phyloP scores from a whole-genome alignment of 2,113 vertebrate genomes.

The Cyprinus carpio region DNA sequence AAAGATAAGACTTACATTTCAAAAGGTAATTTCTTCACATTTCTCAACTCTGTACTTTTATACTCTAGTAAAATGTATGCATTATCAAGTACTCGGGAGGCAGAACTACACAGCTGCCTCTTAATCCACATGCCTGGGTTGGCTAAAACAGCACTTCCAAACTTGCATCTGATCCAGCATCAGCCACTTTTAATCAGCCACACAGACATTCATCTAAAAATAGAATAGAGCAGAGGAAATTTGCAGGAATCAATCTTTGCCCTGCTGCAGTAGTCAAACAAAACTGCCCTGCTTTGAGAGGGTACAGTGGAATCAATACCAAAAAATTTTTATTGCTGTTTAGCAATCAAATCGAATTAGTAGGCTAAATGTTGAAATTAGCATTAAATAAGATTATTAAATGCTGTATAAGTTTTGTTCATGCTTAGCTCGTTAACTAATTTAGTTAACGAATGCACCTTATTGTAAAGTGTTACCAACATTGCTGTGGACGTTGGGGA shows the following conservation, averaged over 20 bases:
- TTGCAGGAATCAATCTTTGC: conserved; percentile 11
- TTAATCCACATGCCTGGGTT: conserved; percentile 7
- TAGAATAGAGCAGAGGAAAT: conserved; percentile 24
- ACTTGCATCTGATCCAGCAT: conserved; percentile 3
- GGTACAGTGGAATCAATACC: background rate
- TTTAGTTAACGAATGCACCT: too few species aligned
- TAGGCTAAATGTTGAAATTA: too few species aligned
- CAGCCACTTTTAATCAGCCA: conserved; percentile 1
- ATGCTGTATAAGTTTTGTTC: too few species aligned
- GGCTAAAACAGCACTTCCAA: background rate
- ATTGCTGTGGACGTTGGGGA: background rate
- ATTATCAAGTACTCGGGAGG: conserved; percentile 60
- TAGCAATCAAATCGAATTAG: too few species aligned
- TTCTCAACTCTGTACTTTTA: conserved; percentile 50
- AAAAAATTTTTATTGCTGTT: background rate
- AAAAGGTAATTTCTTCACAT: conserved; percentile 44
- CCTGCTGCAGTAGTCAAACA: conserved; percentile 1
- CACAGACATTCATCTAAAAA: conserved; percentile 8
- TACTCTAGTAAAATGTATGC: conserved; percentile 63
- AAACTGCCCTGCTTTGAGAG: background rate
- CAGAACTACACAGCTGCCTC: conserved; percentile 38
- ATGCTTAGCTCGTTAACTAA: too few species aligned
- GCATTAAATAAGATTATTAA: too few species aligned
- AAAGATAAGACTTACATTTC: background rate
- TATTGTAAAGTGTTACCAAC: too few species aligned